These are phyloP conservation scores for Olivierus martensii DNA, from an alignment of 1,140 invertebrate genomes.

Conservation along the genomic window DNA sequence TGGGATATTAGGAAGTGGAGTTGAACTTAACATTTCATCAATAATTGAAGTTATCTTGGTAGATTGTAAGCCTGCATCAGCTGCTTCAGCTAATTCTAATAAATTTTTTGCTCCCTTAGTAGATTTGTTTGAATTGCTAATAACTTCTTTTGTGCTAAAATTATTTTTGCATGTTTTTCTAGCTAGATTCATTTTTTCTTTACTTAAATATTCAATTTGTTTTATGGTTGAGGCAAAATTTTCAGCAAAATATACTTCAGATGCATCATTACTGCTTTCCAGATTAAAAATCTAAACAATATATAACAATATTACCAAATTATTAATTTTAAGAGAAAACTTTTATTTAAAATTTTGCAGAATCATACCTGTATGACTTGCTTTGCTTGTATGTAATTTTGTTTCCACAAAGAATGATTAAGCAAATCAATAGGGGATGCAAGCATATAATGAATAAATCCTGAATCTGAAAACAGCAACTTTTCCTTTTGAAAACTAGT, in stretches of 20 bases:
- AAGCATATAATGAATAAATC: slow-evolving; percentile 14
- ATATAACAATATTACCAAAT: background rate
- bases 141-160: no score
- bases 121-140: no score
- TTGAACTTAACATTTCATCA: slow-evolving; percentile 2
- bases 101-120: no score
- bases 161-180: no score
- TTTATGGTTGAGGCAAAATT: background rate
- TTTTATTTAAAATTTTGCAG: no score
- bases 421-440: slow-evolving; percentile 13
- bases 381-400: slow-evolving; percentile 8
- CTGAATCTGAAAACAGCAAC: slow-evolving; percentile 7
- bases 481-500: background rate
- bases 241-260: slow-evolving; percentile 4
- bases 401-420: slow-evolving; percentile 11
- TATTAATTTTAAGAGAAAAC: no score
- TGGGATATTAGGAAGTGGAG: background rate
- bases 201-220: no score
- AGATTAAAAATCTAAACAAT: slow-evolving; percentile 2
- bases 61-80: slow-evolving; percentile 4
- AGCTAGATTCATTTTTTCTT: no score
- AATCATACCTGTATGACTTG: slow-evolving; percentile 12
- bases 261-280: slow-evolving; percentile 4
- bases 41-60: slow-evolving; percentile 1
- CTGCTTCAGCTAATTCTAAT: slow-evolving; percentile 2